A percentile compares a stretch with the other conserved stretches of the same genome.
Evolutionary conservation across 1,140 invertebrate genomes (phyloP).

Genomic region (Centruroides sculpturatus): DNA sequence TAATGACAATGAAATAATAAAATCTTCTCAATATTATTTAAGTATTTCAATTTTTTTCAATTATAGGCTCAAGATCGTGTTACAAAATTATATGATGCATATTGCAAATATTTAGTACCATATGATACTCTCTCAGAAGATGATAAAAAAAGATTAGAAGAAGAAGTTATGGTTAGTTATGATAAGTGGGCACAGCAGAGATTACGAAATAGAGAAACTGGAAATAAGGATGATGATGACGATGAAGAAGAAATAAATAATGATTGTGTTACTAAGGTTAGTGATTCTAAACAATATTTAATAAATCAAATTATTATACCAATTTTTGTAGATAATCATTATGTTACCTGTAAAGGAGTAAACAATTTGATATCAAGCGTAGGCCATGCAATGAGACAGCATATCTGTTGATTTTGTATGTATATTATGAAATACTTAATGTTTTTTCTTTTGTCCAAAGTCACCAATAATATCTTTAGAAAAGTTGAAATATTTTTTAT

Average conservation of each 20-base stretch:
- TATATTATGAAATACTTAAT: too few relatives aligned
- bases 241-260: constrained; percentile 9
- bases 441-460: too few relatives aligned
- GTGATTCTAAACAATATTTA: background rate
- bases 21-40: too few relatives aligned
- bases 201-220: constrained; percentile 1
- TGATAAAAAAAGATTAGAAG: constrained; percentile 60
- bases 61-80: constrained; percentile 55
- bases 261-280: constrained; percentile 57
- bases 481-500: too few relatives aligned
- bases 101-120: constrained; percentile 82
- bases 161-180: constrained; percentile 38
- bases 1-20: too few relatives aligned
- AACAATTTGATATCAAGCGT: too few relatives aligned
- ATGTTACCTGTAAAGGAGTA: too few relatives aligned
- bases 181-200: constrained; percentile 31
- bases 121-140: constrained; percentile 68
- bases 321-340: too few relatives aligned
- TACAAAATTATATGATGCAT: constrained; percentile 76
- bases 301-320: background rate
- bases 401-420: too few relatives aligned
- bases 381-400: too few relatives aligned
- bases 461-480: too few relatives aligned
- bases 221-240: constrained; percentile 33
- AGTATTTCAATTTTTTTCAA: too few relatives aligned